Evolutionary conservation across 2,888 invertebrate species (phyloP), one percentile per base, ranked within the genome.

Genomic region (Camptogramma bilineatum): DNA sequence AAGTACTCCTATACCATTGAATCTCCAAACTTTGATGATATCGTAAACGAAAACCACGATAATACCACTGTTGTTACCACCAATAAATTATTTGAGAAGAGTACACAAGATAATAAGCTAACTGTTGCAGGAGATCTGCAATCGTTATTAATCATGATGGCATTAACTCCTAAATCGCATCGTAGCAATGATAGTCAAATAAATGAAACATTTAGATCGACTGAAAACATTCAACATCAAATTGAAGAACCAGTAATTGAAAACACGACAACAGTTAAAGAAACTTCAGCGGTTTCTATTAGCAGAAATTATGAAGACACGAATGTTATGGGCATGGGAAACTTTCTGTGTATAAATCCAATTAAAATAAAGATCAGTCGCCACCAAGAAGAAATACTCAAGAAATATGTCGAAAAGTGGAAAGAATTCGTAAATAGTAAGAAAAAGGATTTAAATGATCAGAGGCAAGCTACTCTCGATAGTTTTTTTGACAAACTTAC

Each of bases 401-500:
- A 76, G 52, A 93, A 90, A 73, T 90, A 84, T 72, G 72, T 84
- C 1, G 69, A 70, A 28, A 88, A 86, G 76, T 93, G 93, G 93
- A 84, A 78, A 71, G 62, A 58, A n/a, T 86, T 80, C 65, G 79
- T 87, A 0, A 68, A 68, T 18, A 79, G 71, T 48, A 87, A 79
- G 63, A 85, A 79, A 67, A 79, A 86, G 59, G 77, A 78, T 50
- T 59, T 84, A 4, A 64, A 73, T n/a, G 75, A 83, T 68, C 77
- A 86, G 69, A 83, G 91, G 62, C 82, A 87, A 73, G 78, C 79
- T 53, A 82, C 84, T 10, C 71, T 93, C 9, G 82, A 86, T 64
- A 82, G 71, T 21, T 93, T 93, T 78, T 87, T 93, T 64, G 83
- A 91, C 24, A 91, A 87, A 74, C 76, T 93, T 44, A 77, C 83